phyloP scores from a whole-genome alignment of 2,888 invertebrate genomes.

The Balanococcus diminutus region DNA sequence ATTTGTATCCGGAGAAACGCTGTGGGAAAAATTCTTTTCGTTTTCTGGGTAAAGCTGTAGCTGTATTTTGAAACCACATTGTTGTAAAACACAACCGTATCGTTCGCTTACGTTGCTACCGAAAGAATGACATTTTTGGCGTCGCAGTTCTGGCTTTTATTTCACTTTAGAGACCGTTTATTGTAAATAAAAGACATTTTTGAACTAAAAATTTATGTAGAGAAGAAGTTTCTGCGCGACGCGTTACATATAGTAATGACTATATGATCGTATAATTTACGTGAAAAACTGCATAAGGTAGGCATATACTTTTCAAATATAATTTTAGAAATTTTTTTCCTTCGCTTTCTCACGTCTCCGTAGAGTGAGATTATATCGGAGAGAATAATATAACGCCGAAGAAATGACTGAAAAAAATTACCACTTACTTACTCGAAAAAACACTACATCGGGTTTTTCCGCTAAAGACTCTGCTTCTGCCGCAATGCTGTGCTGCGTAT shows the following conservation, averaged over 20 bases:
- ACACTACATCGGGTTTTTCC: neutral
- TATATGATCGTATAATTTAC: conserved; percentile 26
- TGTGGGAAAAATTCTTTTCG: conserved; percentile 40
- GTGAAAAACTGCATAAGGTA: conserved; percentile 7
- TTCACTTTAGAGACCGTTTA: conserved; percentile 42
- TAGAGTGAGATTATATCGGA: neutral
- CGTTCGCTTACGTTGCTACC: conserved; percentile 36
- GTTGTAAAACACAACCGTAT: conserved; percentile 42
- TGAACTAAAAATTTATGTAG: conserved; percentile 40
- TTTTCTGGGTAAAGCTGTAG: conserved; percentile 34
- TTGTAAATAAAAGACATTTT: conserved; percentile 38
- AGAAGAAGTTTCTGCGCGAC: conserved; percentile 9
- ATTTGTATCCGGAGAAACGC: conserved; percentile 33
- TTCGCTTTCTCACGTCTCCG: neutral
- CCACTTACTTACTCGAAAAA: neutral
- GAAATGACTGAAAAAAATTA: neutral
- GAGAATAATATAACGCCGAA: neutral
- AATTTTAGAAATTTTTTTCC: neutral
- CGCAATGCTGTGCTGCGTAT: too few species aligned
- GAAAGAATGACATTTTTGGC: conserved; percentile 42
- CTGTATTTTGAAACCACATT: conserved; percentile 38
- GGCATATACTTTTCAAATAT: conserved; percentile 32
- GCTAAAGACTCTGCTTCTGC: neutral
- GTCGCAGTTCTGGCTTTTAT: conserved; percentile 42
- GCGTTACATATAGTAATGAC: conserved; percentile 40